Base-by-base conservation (phyloP, 2,113 vertebrate genomes). In the Scortum barcoo region DNA sequence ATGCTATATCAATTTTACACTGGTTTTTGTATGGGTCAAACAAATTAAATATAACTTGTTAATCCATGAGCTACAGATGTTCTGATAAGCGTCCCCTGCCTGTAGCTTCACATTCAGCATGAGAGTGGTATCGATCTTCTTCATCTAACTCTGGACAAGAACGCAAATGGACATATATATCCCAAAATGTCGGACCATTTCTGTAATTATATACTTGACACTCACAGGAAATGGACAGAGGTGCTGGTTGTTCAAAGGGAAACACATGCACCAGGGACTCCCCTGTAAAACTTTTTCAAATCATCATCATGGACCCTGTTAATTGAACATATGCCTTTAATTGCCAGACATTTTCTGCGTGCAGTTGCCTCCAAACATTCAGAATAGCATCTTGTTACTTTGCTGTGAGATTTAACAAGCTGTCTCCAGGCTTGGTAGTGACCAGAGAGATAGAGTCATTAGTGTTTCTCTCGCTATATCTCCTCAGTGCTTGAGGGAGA, bases 361-460 rank as follows among this genome's bases (percentile, higher is more conserved):
- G 69, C 65, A 60, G 71, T 63, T 73, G 81, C 74, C 38, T 73
- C 72, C 51, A 76, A 83, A 80, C 76, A 60, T 62, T 54, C 66
- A 54, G 71, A 68, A 79, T 80, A 85, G 81, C 72, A 79, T 78
- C 71, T 57, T 86, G 80, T 80, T 91, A 82, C 62, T 87, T 60
- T 76, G 81, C 75, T 86, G 50, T 72, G 80, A 85, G 85, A 82
- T 88, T 86, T 90, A 91, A 90, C 78, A 89, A 89, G 80, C 80
- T 79, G 78, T 86, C 86, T 69, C 66, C 84, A 68, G 65, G 67
- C 76, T 42, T 72, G 76, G 67, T 24, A 78, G 62, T 87, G 81
- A 86, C 89, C 81, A 83, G 77, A 78, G 83, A 84, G 67, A 90
- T 46, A 67, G 72, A 87, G 74, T 88, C 83, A 86, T 93, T 89